Evolutionary conservation across 2,113 vertebrate genomes (phyloP), one percentile per base, ranked within the genome.

Genomic region (Heteronetta atricapilla): DNA sequence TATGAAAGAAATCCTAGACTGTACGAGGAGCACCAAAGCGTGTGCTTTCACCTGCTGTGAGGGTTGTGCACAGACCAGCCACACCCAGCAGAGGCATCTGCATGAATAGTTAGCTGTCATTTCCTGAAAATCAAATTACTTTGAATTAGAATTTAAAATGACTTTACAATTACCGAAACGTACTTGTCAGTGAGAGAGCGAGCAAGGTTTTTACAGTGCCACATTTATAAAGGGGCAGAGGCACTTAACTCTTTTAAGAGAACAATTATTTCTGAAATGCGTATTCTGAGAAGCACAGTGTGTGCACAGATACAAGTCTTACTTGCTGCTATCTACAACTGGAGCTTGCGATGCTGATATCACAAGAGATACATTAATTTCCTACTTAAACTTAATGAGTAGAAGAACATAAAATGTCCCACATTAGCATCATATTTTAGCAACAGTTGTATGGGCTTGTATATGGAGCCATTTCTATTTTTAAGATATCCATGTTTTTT

Each of bases 71-170:
- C 85, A 80, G 87, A 88, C 72, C 90, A 93, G 86, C 80, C 80
- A 87, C 83, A 72, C 66, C 62, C 82, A 76, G 62, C 38, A 69
- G 62, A 90, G 53, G 26, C 50, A 92, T 94, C 92, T 96, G 83
- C 82, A 84, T 94, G 81, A 91, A 92, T 82, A 96, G 91, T 94
- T 89, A 89, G 81, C 78, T 88, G 40, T 29, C 25, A 79, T 88
- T 94, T 95, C 88, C 88, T 88, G 44, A 69, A 92, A 97, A 97
- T 94, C 74, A 83, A 95, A 96, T 96, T 88, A 84, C 69, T 74
- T 55, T 52, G 60, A 75, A 91, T 94, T 94, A 94, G 78, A 91
- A 88, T 95, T 92, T 94, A 23, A 96, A 95, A 90, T 94, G 3
- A 42, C 52, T 89, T 90, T 77, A 63, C 68, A 92, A 76, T 92